These are phyloP conservation scores for Hydropotes inermis DNA, from an alignment of 2,113 vertebrate species.

Conservation along the genomic window DNA sequence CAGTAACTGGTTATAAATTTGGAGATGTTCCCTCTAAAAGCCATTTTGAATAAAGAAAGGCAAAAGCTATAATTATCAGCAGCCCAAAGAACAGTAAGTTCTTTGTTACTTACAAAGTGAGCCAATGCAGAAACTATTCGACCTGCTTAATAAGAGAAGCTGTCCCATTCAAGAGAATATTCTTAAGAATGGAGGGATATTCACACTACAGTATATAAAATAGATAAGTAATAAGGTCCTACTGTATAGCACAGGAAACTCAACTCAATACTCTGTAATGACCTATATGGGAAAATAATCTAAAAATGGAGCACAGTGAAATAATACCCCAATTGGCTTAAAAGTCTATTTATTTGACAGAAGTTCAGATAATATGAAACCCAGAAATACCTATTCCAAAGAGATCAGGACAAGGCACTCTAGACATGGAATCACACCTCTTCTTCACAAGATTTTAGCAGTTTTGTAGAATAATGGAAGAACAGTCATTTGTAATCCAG, in stretches of 20 bases:
- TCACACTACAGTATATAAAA: not conserved
- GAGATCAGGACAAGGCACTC: not conserved
- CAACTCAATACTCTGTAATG: not conserved
- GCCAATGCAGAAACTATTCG: not conserved
- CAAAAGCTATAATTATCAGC: slow-evolving; percentile 29
- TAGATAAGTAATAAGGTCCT: not conserved
- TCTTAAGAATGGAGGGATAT: not conserved
- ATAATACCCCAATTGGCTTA: not conserved
- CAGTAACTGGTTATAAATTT: slow-evolving; percentile 30
- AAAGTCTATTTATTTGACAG: not conserved
- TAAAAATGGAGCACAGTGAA: not conserved
- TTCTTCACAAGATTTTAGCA: not conserved
- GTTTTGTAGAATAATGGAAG: not conserved
- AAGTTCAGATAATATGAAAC: not conserved
- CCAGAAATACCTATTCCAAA: not conserved
- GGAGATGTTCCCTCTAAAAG: slow-evolving; percentile 8
- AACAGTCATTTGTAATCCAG: not conserved
- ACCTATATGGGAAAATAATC: not conserved
- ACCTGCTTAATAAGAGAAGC: not conserved
- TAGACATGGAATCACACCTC: not conserved
- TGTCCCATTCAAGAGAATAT: not conserved
- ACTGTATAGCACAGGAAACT: not conserved
- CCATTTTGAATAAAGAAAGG: slow-evolving; percentile 30
- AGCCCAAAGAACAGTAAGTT: slow-evolving; percentile 15
- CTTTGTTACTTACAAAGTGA: not conserved